Conservation (phyloP, 2,113 vertebrate species). For the Theropithecus gelada region DNA sequence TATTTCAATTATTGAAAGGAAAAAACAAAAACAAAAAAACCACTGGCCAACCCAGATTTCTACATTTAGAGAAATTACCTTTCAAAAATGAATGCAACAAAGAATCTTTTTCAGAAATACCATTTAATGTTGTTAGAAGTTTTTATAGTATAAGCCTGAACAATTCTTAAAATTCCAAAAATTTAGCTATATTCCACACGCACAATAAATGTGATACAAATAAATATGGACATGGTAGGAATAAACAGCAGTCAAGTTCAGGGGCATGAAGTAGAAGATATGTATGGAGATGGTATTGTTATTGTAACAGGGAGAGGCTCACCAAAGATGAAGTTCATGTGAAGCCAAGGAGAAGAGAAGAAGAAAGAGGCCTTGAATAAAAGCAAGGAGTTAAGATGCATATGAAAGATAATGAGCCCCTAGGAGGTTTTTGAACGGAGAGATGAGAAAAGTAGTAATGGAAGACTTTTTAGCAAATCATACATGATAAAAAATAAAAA, state of each 20-base stretch:
- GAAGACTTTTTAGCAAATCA: slow-evolving; percentile 29
- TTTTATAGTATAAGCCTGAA: slow-evolving; percentile 4
- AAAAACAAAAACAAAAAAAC: neutral
- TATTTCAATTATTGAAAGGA: neutral
- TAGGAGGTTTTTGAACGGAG: slow-evolving; percentile 11
- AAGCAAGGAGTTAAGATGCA: neutral
- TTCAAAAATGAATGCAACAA: slow-evolving; percentile 14
- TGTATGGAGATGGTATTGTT: neutral
- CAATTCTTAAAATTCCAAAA: slow-evolving; percentile 31
- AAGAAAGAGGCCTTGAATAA: neutral
- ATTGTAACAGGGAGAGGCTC: neutral
- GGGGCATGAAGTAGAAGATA: neutral
- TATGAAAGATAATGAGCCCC: neutral
- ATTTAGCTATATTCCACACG: neutral
- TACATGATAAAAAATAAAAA: neutral
- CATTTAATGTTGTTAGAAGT: neutral
- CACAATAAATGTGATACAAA: neutral
- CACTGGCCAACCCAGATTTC: neutral
- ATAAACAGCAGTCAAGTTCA: neutral
- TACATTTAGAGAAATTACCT: neutral
- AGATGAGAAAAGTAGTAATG: slow-evolving; percentile 29
- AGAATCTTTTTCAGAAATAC: neutral
- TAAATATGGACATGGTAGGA: neutral
- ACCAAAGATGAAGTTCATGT: slow-evolving; percentile 10
- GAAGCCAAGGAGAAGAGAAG: neutral